These are phyloP conservation scores for Dryomyza anilis DNA, from an alignment of 2,888 invertebrate species.

Conservation along the genomic window DNA sequence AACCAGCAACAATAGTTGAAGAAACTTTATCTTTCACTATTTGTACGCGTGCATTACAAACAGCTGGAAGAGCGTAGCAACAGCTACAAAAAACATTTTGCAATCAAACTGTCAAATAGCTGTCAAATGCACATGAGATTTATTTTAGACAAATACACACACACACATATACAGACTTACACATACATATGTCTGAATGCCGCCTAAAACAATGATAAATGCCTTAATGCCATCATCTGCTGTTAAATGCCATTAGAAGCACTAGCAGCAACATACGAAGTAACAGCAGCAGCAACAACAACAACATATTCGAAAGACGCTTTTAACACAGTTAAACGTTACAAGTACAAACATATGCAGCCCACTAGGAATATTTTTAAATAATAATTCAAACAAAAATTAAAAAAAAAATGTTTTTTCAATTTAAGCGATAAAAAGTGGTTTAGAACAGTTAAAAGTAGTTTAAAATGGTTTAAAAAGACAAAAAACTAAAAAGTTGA, in stretches of 20 bases:
- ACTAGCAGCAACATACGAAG: background rate
- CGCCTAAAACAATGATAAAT: constrained; percentile 18
- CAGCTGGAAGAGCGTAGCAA: background rate
- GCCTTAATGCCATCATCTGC: constrained; percentile 10
- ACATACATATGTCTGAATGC: background rate
- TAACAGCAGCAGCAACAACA: background rate
- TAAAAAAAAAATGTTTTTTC: too few relatives aligned
- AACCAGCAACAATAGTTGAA: background rate
- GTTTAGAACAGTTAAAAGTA: too few relatives aligned
- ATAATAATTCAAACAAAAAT: too few relatives aligned
- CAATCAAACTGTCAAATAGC: constrained; percentile 30
- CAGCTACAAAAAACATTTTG: constrained; percentile 14
- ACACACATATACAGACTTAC: background rate
- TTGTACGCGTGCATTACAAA: too few relatives aligned
- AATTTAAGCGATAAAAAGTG: too few relatives aligned
- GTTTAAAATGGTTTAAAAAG: too few relatives aligned
- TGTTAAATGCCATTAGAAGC: constrained; percentile 12
- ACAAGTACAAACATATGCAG: background rate
- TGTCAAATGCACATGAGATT: constrained; percentile 24
- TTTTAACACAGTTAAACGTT: background rate
- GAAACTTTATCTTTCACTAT: too few relatives aligned
- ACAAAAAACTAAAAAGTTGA: too few relatives aligned
- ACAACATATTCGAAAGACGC: background rate
- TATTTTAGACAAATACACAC: background rate
- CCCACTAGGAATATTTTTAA: background rate